A percentile compares a stretch with the other conserved stretches of the same genome.
Evolutionary conservation across 2,113 vertebrate species (phyloP).

Genomic region (Thamnophis sirtalis): DNA sequence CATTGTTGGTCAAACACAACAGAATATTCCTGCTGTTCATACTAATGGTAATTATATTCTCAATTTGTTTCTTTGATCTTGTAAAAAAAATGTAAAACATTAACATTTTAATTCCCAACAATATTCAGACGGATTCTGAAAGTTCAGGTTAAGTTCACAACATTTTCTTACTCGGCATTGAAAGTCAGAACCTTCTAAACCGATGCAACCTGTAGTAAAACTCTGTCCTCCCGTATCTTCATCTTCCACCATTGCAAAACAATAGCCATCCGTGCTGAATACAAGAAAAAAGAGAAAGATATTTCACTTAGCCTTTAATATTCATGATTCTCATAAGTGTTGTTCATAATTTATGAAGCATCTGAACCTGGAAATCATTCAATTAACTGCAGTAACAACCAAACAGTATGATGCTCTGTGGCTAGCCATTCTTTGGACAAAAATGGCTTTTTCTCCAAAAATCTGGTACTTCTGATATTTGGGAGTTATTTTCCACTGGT

Average conservation of each 20-base stretch:
- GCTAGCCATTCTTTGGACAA: background rate
- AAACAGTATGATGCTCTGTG: background rate
- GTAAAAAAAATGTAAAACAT: background rate
- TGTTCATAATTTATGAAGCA: background rate
- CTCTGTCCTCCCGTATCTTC: constrained; percentile 84
- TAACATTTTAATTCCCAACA: background rate
- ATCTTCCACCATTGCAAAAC: constrained; percentile 95
- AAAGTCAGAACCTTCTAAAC: constrained; percentile 87
- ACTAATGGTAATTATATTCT: background rate
- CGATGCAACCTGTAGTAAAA: constrained; percentile 89
- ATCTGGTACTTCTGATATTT: background rate
- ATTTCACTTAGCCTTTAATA: background rate
- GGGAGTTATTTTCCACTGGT: background rate
- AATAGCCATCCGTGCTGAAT: constrained; percentile 90
- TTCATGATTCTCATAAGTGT: background rate
- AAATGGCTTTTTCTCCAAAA: background rate
- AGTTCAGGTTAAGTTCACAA: background rate
- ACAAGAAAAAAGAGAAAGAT: constrained; percentile 33
- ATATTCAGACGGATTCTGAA: background rate
- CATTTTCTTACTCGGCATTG: constrained; percentile 88
- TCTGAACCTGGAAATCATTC: rapidly evolving
- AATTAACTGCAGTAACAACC: background rate
- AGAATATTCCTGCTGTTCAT: background rate
- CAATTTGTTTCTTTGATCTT: background rate
- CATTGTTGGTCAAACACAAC: background rate